Base-by-base conservation (phyloP, 1,140 invertebrate genomes). In the Tetragonula clypearis region DNA sequence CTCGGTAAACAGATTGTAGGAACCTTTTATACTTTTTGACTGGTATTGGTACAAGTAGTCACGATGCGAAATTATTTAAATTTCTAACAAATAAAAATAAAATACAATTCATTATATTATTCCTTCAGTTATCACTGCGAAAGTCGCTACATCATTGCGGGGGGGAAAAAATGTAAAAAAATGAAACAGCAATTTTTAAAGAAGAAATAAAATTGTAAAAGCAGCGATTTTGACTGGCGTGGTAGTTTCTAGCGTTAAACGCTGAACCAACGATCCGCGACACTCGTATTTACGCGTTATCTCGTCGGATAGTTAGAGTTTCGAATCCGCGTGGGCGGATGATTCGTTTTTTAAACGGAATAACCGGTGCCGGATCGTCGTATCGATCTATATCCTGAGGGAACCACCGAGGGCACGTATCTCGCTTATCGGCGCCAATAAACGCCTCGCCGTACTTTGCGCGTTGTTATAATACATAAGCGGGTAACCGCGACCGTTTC, bases 341-440 rank as follows among this genome's bases (percentile, higher is more conserved):
- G 71, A 23, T 85, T 73, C 53, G 30, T 12, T 73, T 86, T 85
- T 83, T 30, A 82, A 58, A 26, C 23, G 26, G 72, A 73, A 53
- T 83, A 81, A 82, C 84, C 79, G 84, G 84, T 58, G n/a, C 73
- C 17, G 19, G 41, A 49, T 49, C 41, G 6, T 49, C 41, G 56
- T 76, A 82, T 82, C 79, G 79, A 74, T 74, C 53, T 66, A 66
- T 68, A 76, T 82, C 72, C 58, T 15, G 17, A 65, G 60, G 80
- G 26, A 49, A 15, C 26, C 30, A 15, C 21, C 23, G 15, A n/a
- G n/a, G n/a, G 72, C 72, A 66, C 26, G 60, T 56, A 56, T 76
- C 49, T 41, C 55, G 58, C 80, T 76, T 82, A 82, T 82, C 80
- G 14, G 56, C n/a, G 5, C 56, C 73, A 53, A 23, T 35, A 53